Conservation (phyloP, 2,888 invertebrate genomes). For the Chymomyza procnemis region DNA sequence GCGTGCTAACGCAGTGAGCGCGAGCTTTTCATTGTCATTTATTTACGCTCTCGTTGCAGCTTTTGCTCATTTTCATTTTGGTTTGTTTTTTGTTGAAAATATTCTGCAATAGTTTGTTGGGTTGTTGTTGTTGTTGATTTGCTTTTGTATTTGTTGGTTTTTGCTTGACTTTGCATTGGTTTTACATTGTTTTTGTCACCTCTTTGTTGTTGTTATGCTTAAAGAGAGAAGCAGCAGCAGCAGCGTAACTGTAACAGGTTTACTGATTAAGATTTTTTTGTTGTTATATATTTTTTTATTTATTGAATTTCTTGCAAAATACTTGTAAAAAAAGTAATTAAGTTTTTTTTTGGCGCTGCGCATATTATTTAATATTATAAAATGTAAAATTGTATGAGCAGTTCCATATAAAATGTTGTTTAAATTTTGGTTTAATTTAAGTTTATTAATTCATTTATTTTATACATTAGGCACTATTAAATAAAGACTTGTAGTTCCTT, state of each 20-base stretch:
- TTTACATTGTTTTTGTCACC: background rate
- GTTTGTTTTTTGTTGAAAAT: conserved; percentile 9
- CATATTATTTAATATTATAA: background rate
- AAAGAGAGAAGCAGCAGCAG: conserved; percentile 19
- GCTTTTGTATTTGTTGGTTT: conserved; percentile 2
- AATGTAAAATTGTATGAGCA: background rate
- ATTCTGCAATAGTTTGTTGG: conserved; percentile 46
- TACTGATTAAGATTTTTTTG: conserved; percentile 47
- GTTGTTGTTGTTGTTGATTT: background rate
- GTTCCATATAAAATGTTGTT: background rate
- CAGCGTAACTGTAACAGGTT: conserved; percentile 50
- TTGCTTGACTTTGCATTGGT: conserved; percentile 9
- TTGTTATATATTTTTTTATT: conserved; percentile 19
- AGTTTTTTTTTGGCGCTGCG: background rate
- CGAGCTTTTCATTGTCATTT: conserved; percentile 40
- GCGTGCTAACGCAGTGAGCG: background rate
- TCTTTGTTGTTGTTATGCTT: conserved; percentile 8
- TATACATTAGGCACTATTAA: too few relatives aligned
- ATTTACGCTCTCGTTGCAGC: background rate
- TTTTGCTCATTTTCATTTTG: background rate
- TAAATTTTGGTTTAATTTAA: background rate
- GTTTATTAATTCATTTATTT: too few relatives aligned
- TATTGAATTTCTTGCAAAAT: conserved; percentile 46
- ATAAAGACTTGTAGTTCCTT: too few relatives aligned
- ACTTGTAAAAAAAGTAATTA: conserved; percentile 8